A percentile compares a stretch with the other conserved stretches of the same genome.
phyloP scores from a whole-genome alignment of 2,888 invertebrate genomes.

The Strigamia maritima region DNA sequence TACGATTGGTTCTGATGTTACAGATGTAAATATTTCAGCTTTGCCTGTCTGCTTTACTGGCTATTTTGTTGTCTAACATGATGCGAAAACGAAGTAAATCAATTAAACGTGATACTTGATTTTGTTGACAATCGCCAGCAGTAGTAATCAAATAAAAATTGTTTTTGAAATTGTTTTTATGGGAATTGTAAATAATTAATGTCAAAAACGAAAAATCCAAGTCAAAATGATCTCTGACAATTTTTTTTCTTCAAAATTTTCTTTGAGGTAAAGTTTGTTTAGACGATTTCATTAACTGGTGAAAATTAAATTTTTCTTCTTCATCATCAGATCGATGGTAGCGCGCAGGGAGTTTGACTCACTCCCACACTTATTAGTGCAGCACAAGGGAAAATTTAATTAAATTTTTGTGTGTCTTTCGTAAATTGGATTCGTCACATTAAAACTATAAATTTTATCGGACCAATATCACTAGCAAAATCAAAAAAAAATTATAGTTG shows the following conservation, averaged over 20 bases:
- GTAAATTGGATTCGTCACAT: conserved; percentile 32
- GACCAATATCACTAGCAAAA: conserved; percentile 27
- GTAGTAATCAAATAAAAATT: background rate
- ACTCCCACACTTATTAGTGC: conserved; percentile 32
- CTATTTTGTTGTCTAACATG: no score
- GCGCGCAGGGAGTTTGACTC: conserved; percentile 27
- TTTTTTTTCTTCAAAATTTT: background rate
- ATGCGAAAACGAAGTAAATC: no score
- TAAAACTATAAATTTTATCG: conserved; percentile 34
- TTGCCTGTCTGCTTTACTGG: no score
- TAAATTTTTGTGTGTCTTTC: conserved; percentile 28
- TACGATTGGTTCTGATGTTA: no score
- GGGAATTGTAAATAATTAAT: background rate
- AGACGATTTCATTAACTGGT: conserved; percentile 34
- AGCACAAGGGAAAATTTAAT: conserved; percentile 32
- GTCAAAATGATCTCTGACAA: background rate
- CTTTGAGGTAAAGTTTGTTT: conserved; percentile 22
- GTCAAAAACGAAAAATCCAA: background rate
- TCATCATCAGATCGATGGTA: conserved; percentile 34
- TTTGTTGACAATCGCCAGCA: background rate
- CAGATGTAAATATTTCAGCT: no score
- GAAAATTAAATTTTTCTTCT: conserved; percentile 32
- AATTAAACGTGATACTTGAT: background rate
- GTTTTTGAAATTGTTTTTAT: background rate
- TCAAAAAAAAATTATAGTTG: conserved; percentile 7